Conservation (phyloP, 2,888 invertebrate species). For the Meteorus cinctellus region DNA sequence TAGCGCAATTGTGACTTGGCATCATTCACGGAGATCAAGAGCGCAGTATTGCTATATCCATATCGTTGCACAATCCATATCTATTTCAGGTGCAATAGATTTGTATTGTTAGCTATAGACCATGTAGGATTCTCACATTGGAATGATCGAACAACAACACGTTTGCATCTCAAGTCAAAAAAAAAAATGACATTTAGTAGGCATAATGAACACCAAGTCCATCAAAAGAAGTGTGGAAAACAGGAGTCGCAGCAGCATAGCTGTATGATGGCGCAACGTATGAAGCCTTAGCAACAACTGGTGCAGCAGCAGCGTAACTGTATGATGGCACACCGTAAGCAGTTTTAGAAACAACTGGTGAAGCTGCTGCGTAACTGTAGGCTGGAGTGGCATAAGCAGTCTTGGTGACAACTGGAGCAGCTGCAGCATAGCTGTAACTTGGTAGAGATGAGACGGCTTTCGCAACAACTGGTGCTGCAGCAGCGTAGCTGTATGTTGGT, state of each 20-base stretch:
- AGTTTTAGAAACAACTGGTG: constrained; percentile 49
- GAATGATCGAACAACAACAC: too few relatives aligned
- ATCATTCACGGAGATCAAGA: too few relatives aligned
- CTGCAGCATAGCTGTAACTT: constrained; percentile 48
- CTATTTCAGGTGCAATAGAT: too few relatives aligned
- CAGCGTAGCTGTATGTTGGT: constrained; percentile 33
- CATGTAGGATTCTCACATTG: too few relatives aligned
- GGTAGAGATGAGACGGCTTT: constrained; percentile 51
- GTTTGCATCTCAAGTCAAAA: too few relatives aligned
- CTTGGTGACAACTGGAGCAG: constrained; percentile 50
- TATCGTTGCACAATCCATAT: too few relatives aligned
- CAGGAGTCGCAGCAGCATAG: constrained; percentile 49
- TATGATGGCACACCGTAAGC: constrained; percentile 47
- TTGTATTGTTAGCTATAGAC: too few relatives aligned
- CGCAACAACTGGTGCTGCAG: constrained; percentile 49
- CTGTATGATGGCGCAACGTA: constrained; percentile 48
- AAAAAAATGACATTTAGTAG: constrained; percentile 56
- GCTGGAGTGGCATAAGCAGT: constrained; percentile 48
- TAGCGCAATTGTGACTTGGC: too few relatives aligned
- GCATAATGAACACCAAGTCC: constrained; percentile 61
- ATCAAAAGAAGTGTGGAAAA: constrained; percentile 57
- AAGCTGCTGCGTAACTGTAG: constrained; percentile 43
- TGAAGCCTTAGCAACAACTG: constrained; percentile 47
- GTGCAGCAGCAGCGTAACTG: constrained; percentile 48
- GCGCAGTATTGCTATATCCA: too few relatives aligned